These are phyloP conservation scores for Cyanoderma ruficeps DNA, from an alignment of 2,113 vertebrate species.

Conservation along the genomic window DNA sequence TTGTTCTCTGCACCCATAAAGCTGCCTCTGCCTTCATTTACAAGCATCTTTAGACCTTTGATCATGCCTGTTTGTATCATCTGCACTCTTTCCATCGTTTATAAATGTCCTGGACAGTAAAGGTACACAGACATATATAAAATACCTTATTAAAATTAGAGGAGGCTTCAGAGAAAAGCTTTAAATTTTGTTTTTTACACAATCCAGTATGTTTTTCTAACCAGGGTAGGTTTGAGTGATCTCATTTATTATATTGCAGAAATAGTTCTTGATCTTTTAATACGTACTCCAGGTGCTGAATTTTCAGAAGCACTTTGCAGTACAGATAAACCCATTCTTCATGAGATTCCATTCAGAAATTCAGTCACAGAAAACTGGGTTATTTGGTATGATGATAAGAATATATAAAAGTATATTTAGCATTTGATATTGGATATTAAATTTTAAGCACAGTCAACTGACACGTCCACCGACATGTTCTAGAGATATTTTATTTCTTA, in stretches of 20 bases:
- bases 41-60: neutral
- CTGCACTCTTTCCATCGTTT: neutral
- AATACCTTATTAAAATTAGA: neutral
- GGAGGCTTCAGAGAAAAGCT: neutral
- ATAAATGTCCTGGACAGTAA: neutral
- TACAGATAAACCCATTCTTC: neutral
- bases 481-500: neutral
- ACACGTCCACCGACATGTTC: neutral
- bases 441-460: neutral
- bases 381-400: neutral
- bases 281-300: neutral
- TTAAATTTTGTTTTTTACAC: neutral
- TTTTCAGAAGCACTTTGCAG: neutral
- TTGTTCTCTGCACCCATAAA: neutral
- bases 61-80: neutral
- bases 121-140: neutral
- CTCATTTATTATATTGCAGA: neutral
- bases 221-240: neutral
- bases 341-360: neutral
- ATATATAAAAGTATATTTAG: neutral
- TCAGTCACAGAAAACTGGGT: neutral
- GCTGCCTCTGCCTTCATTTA: neutral
- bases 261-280: neutral
- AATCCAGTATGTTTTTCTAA: neutral
- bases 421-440: neutral